A percentile compares a stretch with the other conserved stretches of the same genome.
Evolutionary conservation across 2,113 vertebrate species (phyloP).

Genomic region (Sapayoa aenigma): DNA sequence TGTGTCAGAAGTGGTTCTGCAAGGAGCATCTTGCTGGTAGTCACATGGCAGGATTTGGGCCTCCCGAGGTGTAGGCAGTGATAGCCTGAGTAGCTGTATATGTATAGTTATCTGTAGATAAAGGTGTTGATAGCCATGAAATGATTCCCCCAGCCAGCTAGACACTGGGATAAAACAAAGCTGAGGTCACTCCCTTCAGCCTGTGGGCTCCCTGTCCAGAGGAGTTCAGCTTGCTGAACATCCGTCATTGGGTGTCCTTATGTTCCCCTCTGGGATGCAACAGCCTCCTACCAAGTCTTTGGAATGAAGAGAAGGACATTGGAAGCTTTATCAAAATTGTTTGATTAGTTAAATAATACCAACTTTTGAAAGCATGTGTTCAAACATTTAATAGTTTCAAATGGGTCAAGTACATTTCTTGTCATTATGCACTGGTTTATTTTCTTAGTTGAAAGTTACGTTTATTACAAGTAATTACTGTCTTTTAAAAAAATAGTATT

Average conservation of each 20-base stretch:
- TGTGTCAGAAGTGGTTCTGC: neutral
- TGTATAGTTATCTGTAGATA: neutral
- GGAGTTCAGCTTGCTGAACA: neutral
- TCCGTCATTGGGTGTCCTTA: neutral
- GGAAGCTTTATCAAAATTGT: neutral
- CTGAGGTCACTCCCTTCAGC: neutral
- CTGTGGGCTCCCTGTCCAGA: neutral
- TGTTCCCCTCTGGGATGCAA: neutral
- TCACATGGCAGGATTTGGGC: neutral
- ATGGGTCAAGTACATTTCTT: neutral
- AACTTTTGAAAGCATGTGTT: neutral
- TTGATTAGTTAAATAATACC: neutral
- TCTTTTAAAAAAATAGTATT: neutral
- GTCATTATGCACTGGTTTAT: neutral
- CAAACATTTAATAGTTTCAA: neutral
- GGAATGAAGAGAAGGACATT: neutral
- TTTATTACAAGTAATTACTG: neutral
- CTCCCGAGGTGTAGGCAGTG: neutral
- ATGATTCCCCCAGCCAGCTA: neutral
- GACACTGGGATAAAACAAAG: neutral
- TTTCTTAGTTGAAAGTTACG: neutral
- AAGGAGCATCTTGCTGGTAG: neutral
- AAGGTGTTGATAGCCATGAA: neutral
- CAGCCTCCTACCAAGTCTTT: neutral
- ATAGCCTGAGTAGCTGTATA: neutral